Evolutionary conservation across 2,888 invertebrate genomes (phyloP), one percentile per base, ranked within the genome.

Genomic region (Latheticus oryzae): DNA sequence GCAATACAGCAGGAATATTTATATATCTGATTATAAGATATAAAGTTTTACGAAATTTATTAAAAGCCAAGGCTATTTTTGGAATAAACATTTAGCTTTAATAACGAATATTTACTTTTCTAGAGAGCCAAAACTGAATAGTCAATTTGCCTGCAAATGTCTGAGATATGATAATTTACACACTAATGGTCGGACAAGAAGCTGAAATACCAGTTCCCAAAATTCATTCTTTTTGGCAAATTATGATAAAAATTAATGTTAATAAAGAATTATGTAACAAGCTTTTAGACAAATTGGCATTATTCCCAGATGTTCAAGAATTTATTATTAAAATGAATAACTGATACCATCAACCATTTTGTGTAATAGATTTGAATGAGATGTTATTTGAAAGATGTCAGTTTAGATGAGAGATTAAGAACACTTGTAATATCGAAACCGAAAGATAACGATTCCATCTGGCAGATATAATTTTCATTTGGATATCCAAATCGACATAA

Each of bases 301-400:
- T 43, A 28, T 28, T 43, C 42, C 42, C 16, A 16, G 26, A 21
- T 13, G n/a, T 15, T 15, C 13, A 5, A 7, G 3, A 40, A 24
- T 40, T 40, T 40, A 26, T 28, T 13, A 11, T 5, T 26, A 28
- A 15, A 42, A 43, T 15, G 28, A 43, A 28, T 40, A 40, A 40
- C 26, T 40, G 24, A 26, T 40, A 5, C 15, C 2, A 4, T 13
- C n/a, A 16, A 40, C 15, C 13, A 40, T 40, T 43, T 17, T 13
- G 3, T 5, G 19, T 2, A 8, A 30, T 2, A 8, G 11, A 35
- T 16, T 7, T 16, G n/a, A 35, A 15, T n/a, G 16, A 35, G 17
- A 35, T 35, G 3, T 32, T 4, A 4, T 32, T 32, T 4, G 32
- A 32, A n/a, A 12, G n/a, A 8, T 15, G 35, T 2, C 35, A 17